Evolutionary conservation across 2,888 invertebrate genomes (phyloP).

Genomic region (Chironomus tentans): DNA sequence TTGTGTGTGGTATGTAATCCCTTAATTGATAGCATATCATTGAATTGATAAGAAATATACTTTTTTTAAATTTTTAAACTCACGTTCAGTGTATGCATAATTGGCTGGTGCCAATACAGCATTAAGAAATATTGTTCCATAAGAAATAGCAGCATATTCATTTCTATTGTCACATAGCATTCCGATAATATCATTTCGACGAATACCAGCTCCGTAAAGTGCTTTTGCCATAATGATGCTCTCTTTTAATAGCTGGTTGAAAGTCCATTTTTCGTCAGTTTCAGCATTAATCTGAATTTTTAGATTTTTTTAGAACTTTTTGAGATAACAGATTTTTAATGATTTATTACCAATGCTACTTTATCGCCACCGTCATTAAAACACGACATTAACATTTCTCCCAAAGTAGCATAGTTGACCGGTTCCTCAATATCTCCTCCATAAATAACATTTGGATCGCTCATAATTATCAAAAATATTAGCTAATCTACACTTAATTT

Average conservation of each 20-base stretch:
- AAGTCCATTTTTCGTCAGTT: constrained; percentile 34
- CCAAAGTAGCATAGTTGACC: constrained; percentile 38
- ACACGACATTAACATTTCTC: constrained; percentile 47
- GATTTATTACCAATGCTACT: constrained; percentile 43
- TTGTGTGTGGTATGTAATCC: not conserved
- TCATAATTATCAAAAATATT: not conserved
- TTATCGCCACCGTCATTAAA: constrained; percentile 46
- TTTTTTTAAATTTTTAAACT: constrained; percentile 29
- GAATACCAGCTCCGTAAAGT: constrained; percentile 43
- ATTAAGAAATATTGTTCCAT: constrained; percentile 46
- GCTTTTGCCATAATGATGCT: constrained; percentile 36
- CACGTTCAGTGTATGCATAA: constrained; percentile 49
- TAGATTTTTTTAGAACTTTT: not conserved
- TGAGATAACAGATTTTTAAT: not conserved
- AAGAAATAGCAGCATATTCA: constrained; percentile 45
- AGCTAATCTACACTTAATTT: too few species aligned
- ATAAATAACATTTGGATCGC: constrained; percentile 16
- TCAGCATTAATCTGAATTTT: constrained; percentile 36
- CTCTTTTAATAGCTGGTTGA: constrained; percentile 34
- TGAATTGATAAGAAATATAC: too few species aligned
- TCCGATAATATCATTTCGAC: constrained; percentile 46
- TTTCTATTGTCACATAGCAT: constrained; percentile 50
- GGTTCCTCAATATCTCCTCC: constrained; percentile 9
- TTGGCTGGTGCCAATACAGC: constrained; percentile 50
- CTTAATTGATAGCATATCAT: not conserved